phyloP scores from a whole-genome alignment of 2,113 vertebrate species.

The Hepsetus odoe region DNA sequence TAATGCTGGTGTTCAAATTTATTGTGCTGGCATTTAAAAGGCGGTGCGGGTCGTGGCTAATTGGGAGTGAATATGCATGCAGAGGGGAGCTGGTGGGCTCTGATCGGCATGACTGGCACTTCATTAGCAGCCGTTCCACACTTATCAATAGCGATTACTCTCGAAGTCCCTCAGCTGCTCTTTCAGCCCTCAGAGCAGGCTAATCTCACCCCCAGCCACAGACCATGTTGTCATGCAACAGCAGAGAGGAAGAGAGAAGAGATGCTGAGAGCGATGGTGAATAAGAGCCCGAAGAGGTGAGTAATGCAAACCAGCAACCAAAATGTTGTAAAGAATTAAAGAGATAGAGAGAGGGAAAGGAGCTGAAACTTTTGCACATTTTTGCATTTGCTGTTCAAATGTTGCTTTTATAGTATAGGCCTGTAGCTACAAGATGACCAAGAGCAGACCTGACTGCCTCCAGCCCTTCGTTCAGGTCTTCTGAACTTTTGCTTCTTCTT shows the following conservation, averaged over 20 bases:
- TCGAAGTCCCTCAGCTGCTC: conserved; percentile 18
- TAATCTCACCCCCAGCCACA: not conserved
- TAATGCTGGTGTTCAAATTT: too few relatives aligned
- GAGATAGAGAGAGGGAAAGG: too few relatives aligned
- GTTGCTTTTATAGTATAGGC: too few relatives aligned
- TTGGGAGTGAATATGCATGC: conserved; percentile 29
- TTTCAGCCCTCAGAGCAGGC: conserved; percentile 3
- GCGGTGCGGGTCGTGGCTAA: conserved; percentile 13
- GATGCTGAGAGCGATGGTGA: not conserved
- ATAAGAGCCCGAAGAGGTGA: not conserved
- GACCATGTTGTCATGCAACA: not conserved
- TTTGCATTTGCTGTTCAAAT: too few relatives aligned
- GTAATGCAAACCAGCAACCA: too few relatives aligned
- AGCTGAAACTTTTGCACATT: too few relatives aligned
- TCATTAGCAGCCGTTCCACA: conserved; percentile 31
- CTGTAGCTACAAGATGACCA: too few relatives aligned
- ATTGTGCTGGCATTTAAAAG: not conserved
- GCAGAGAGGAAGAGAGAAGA: not conserved
- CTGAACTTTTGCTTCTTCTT: too few relatives aligned
- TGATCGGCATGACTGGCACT: conserved; percentile 43
- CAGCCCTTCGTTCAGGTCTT: too few relatives aligned
- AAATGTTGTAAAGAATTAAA: too few relatives aligned
- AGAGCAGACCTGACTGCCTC: too few relatives aligned
- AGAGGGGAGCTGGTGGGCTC: not conserved
- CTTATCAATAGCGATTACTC: conserved; percentile 41